Conservation (phyloP, 2,888 invertebrate species). For the Drosophila suboccidentalis region DNA sequence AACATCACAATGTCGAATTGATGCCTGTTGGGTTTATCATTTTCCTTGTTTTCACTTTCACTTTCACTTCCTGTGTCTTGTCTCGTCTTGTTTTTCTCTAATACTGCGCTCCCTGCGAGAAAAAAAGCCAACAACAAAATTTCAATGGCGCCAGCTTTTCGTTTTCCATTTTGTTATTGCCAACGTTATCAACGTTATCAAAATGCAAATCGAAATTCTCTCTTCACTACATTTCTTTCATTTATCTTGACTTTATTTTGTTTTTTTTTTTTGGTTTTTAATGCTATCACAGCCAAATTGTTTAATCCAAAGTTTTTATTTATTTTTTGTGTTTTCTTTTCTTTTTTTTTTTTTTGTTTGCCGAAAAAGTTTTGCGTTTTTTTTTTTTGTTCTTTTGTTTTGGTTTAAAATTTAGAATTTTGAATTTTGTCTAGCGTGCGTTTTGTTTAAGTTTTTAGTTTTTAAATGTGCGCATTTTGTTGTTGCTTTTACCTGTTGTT, state of each 20-base stretch:
- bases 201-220: constrained; percentile 66
- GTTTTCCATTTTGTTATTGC: constrained; percentile 30
- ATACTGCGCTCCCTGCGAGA: constrained; percentile 74
- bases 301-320: constrained; percentile 83
- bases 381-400: constrained; percentile 47
- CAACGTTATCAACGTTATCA: constrained; percentile 30
- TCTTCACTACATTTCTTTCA: constrained; percentile 20
- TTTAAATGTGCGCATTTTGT: constrained; percentile 53
- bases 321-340: constrained; percentile 29
- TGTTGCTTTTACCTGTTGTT: constrained; percentile 46
- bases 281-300: constrained; percentile 86
- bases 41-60: constrained; percentile 3
- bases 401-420: constrained; percentile 83
- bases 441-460: constrained; percentile 38
- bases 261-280: constrained; percentile 58
- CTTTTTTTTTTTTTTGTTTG: constrained; percentile 44
- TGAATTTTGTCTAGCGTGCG: constrained; percentile 84
- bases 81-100: constrained; percentile 52
- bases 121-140: constrained; percentile 78
- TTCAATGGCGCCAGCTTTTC: constrained; percentile 43
- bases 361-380: constrained; percentile 61
- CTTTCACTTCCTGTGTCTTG: constrained; percentile 10
- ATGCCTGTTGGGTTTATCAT: constrained; percentile 60
- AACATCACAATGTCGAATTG: constrained; percentile 83
- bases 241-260: constrained; percentile 24